Conservation (phyloP, 2,888 invertebrate species). For the Xestia ashworthii region DNA sequence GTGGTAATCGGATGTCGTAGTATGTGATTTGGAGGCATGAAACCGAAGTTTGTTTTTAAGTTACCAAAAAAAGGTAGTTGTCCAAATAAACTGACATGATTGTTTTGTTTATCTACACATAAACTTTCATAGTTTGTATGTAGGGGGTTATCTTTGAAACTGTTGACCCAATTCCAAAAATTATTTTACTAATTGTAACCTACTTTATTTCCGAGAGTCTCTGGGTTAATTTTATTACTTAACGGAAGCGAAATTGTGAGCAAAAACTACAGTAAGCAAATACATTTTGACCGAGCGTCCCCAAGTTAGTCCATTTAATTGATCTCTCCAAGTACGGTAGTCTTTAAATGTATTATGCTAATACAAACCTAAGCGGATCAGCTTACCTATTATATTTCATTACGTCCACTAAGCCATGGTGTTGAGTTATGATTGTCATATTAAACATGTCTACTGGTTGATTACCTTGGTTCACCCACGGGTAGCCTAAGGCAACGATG, state of each 20-base stretch:
- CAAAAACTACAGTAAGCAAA: neutral
- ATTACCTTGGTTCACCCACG: conserved; percentile 67
- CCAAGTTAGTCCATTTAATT: neutral
- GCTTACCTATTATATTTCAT: conserved; percentile 20
- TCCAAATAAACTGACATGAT: no score
- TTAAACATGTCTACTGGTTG: conserved; percentile 38
- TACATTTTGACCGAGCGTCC: neutral
- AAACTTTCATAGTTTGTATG: no score
- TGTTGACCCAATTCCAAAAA: no score
- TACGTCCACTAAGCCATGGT: conserved; percentile 15
- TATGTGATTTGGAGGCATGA: no score
- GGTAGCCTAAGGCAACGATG: conserved; percentile 68
- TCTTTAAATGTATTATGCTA: conserved; percentile 27
- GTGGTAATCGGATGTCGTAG: no score
- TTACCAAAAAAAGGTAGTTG: no score
- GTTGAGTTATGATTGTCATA: conserved; percentile 25
- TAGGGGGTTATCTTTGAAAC: no score
- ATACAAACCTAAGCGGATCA: conserved; percentile 9
- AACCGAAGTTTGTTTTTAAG: no score
- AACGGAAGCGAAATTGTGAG: neutral
- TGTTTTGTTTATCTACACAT: neutral
- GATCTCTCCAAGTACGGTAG: neutral
- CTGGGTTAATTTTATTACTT: neutral
- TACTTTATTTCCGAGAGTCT: no score
- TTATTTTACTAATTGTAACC: no score